These are phyloP conservation scores for Heliangelus exortis DNA, from an alignment of 2,797 vertebrate species.

Conservation along the genomic window DNA sequence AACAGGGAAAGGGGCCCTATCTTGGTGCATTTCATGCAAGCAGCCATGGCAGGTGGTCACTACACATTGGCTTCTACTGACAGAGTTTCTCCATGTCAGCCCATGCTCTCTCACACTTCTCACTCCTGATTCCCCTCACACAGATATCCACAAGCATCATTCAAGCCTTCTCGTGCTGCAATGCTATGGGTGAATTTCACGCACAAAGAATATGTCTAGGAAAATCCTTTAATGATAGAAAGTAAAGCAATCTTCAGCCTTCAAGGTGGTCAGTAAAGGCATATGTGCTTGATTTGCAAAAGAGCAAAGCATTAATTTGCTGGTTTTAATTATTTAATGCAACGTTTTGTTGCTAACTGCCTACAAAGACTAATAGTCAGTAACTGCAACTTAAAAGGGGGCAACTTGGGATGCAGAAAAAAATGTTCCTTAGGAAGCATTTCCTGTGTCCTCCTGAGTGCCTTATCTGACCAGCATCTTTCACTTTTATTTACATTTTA, in stretches of 20 bases:
- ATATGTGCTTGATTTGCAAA: neutral
- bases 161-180: neutral
- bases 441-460: slow-evolving; percentile 63
- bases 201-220: neutral
- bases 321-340: slow-evolving; percentile 29
- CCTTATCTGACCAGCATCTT: slow-evolving; percentile 69
- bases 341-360: slow-evolving; percentile 18
- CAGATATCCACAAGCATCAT: neutral
- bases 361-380: slow-evolving; percentile 2
- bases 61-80: neutral
- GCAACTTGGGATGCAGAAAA: neutral
- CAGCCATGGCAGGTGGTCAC: neutral
- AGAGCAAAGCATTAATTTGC: slow-evolving; percentile 15
- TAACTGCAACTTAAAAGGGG: slow-evolving; percentile 49
- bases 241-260: neutral
- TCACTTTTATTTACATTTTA: slow-evolving; percentile 74
- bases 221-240: neutral
- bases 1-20: neutral
- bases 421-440: slow-evolving; percentile 45
- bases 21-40: rapidly evolving
- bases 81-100: neutral
- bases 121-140: rapidly evolving
- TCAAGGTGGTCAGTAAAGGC: neutral
- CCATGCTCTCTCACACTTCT: neutral
- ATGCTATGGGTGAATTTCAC: neutral